Evolutionary conservation across 2,888 invertebrate species (phyloP), one percentile per base, ranked within the genome.

Genomic region (Chalcosyrphus nemorum): DNA sequence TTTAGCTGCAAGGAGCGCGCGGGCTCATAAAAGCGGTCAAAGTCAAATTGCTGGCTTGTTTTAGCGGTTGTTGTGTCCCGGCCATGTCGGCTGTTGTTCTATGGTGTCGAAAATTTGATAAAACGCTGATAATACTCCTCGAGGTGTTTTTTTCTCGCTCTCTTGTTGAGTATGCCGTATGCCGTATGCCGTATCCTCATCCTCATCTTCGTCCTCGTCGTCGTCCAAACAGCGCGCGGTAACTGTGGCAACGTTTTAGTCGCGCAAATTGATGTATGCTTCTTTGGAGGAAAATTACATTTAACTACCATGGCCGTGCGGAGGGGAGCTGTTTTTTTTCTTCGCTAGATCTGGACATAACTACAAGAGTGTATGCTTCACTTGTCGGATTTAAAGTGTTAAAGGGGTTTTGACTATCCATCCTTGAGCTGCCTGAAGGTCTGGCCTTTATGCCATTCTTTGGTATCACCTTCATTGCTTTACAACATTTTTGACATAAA

Each of bases 31-130:
- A 72, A 61, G 74, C 65, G 50, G 35, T 56, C 68, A 56, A 82
- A 82, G 61, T 41, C 32, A 72, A 82, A 77, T 82, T 54, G 59
- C 77, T 59, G 71, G 65, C 71, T 76, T 81, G 81, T 76, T 68
- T 61, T 61, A 71, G 71, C 50, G 63, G 17, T 13, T 27, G 43
- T 35, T 54, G 50, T 27, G 52, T 35, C 29, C 52, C 61, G 38
- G 27, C 47, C 32, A 17, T 54, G 45, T 47, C 59, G 78, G 61
- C 75, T 68, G 76, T 43, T 38, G 63, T 77, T 66, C 77, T 66
- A 27, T 85, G 85, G 85, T 85, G 81, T 85, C 85, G 85, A 85
- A 85, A 85, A 85, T 85, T 85, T 85, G 85, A 85, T 85, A 85
- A 81, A 85, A 85, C 66, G 76, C 76, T 85, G 85, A 85, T 85